These are phyloP conservation scores for Cassiopea xamachana DNA, from an alignment of 30 jellyfish, hydroid and myxozoan species.

Conservation along the genomic window DNA sequence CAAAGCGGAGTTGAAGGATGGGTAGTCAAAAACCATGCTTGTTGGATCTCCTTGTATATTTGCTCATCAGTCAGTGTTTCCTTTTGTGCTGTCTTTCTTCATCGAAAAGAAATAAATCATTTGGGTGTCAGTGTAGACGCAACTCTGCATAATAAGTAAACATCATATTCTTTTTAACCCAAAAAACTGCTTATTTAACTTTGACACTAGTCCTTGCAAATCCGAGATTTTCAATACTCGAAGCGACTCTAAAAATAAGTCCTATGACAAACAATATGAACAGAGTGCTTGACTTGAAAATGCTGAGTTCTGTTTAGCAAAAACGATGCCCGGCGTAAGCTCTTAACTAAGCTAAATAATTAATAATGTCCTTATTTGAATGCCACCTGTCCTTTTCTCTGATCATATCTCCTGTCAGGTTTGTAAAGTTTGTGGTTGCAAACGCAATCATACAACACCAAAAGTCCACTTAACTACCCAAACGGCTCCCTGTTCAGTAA, in stretches of 20 bases:
- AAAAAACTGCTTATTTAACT: too few relatives aligned
- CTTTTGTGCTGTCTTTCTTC: neutral
- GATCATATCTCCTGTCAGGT: constrained; percentile 18
- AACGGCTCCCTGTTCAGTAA: neutral
- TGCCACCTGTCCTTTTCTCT: constrained; percentile 68
- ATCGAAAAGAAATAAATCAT: neutral
- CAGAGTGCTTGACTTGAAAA: neutral
- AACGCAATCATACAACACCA: neutral
- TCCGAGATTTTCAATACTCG: too few relatives aligned
- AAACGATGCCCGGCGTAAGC: constrained; percentile 64
- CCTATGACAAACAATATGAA: neutral
- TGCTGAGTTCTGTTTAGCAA: constrained; percentile 34
- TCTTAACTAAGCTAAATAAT: constrained; percentile 59
- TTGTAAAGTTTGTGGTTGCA: constrained; percentile 1
- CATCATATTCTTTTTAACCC: too few relatives aligned
- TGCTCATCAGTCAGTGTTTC: constrained; percentile 20
- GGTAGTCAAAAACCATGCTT: constrained; percentile 65
- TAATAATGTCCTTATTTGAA: constrained; percentile 47
- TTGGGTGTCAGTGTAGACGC: neutral
- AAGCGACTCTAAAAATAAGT: neutral
- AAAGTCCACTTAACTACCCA: neutral
- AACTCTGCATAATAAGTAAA: too few relatives aligned
- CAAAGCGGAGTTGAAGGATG: constrained; percentile 62
- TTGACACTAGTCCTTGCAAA: too few relatives aligned
- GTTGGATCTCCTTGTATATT: neutral